Percentiles rank a stretch among this genome's conserved stretches.
Conservation (phyloP, 2,113 vertebrate genomes). For the Neomonachus schauinslandi region DNA sequence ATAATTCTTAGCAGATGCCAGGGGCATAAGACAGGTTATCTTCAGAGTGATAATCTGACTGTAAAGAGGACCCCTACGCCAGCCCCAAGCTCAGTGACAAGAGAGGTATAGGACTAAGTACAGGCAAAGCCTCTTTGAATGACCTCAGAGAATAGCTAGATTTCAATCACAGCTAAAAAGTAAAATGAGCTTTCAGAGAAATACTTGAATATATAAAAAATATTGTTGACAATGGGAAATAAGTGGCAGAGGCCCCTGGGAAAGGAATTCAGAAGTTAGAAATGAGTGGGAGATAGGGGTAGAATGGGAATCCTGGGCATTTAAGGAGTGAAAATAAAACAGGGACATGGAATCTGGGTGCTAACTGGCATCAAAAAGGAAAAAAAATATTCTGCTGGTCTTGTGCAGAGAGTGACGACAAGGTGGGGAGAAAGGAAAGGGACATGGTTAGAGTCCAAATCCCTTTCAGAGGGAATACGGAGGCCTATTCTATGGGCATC, state of each 20-base stretch:
- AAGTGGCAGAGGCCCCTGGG: neutral
- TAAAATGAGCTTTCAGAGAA: neutral
- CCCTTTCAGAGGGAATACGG: neutral
- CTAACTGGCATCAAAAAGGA: neutral
- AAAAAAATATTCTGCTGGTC: neutral
- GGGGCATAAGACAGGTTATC: neutral
- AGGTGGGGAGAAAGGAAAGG: neutral
- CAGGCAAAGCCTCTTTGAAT: neutral
- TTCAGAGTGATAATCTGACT: neutral
- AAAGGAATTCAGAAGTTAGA: neutral
- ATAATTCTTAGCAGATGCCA: neutral
- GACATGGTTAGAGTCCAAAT: neutral
- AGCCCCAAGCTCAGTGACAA: neutral
- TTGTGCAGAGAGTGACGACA: neutral
- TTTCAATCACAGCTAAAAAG: neutral
- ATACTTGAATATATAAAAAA: neutral
- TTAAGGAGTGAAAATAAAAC: neutral
- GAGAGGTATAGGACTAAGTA: neutral
- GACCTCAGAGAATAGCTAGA: neutral
- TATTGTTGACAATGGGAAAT: neutral
- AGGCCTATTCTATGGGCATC: rapidly evolving
- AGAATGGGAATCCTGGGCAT: neutral
- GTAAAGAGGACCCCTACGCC: neutral
- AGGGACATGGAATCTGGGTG: neutral
- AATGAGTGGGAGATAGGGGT: neutral